A percentile compares a stretch with the other conserved stretches of the same genome.
These are phyloP conservation scores for Stomatorhinus ivindoensis DNA, from an alignment of 2,113 vertebrate species.

Conservation along the genomic window DNA sequence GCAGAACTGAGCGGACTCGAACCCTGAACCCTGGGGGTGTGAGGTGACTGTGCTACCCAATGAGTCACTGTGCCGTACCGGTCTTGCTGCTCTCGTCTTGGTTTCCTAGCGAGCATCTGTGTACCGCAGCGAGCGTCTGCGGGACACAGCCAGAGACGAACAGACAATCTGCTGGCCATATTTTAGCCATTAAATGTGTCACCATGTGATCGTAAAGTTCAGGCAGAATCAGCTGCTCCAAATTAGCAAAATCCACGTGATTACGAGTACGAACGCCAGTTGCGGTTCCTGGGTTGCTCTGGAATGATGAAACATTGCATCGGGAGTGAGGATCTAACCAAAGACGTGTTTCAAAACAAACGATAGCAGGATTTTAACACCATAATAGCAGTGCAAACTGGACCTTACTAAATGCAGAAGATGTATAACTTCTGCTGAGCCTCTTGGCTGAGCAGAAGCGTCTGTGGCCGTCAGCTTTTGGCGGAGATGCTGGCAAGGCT, in stretches of 20 bases:
- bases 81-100: not conserved
- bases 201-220: not conserved
- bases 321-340: not conserved
- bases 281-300: not conserved
- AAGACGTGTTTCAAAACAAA: not conserved
- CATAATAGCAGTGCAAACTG: not conserved
- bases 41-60: not conserved
- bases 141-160: not conserved
- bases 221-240: not conserved
- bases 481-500: not conserved
- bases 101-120: not conserved
- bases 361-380: not conserved
- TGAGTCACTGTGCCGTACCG: not conserved
- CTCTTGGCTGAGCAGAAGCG: not conserved
- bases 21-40: not conserved
- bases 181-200: slow-evolving; percentile 4
- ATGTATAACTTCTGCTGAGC: not conserved
- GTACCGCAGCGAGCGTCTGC: not conserved
- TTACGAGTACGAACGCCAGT: not conserved
- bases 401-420: not conserved
- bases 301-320: not conserved
- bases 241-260: not conserved
- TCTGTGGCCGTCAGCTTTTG: not conserved
- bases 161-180: not conserved
- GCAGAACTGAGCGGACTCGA: not conserved